Percentiles rank a stretch among this genome's conserved stretches.
Conservation (phyloP, 2,797 vertebrate species). For the Gymnothorax reevesii region DNA sequence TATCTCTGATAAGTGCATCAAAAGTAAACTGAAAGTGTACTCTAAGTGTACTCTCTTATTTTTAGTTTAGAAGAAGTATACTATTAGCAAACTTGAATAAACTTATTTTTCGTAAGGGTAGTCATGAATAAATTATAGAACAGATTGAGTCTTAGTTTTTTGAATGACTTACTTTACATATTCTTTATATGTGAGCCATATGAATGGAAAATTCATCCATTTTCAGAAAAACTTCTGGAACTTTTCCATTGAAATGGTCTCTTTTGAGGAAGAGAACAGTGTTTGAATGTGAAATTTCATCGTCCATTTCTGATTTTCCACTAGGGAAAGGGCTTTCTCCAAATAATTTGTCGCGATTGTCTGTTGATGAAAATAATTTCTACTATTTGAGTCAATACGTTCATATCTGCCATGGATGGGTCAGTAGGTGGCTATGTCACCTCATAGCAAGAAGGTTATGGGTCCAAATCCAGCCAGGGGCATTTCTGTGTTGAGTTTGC, state of each 20-base stretch:
- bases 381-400: not conserved
- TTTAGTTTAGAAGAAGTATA: too few relatives aligned
- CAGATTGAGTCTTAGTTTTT: not conserved
- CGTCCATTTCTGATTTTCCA: not conserved
- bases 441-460: too few relatives aligned
- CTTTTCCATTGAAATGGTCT: not conserved
- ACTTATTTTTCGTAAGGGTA: too few relatives aligned
- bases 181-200: not conserved
- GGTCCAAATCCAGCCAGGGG: too few relatives aligned
- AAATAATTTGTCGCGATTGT: not conserved
- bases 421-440: too few relatives aligned
- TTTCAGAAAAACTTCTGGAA: not conserved
- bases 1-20: too few relatives aligned
- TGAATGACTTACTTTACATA: not conserved
- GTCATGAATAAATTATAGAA: not conserved
- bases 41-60: too few relatives aligned
- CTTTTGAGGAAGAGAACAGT: not conserved
- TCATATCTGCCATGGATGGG: too few relatives aligned
- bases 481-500: too few relatives aligned
- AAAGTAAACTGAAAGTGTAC: too few relatives aligned
- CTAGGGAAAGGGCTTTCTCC: not conserved
- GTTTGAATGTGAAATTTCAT: not conserved
- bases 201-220: not conserved
- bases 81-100: too few relatives aligned
- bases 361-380: not conserved